Conservation (phyloP, 2,113 vertebrate species). For the Semnornis frantzii region DNA sequence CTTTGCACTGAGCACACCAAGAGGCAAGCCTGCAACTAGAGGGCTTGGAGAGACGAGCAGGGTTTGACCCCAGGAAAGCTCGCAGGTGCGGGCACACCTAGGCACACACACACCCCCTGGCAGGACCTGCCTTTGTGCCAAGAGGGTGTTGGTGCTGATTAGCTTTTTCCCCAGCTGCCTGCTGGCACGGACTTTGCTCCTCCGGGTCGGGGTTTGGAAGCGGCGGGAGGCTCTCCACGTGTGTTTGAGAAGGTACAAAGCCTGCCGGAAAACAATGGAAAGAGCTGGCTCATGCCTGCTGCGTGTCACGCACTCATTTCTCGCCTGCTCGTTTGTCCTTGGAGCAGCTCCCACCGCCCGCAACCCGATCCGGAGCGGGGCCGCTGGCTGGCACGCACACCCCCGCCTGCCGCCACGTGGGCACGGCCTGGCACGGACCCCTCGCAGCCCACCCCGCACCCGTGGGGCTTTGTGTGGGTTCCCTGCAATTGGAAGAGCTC, state of each 20-base stretch:
- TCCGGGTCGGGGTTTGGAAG: constrained; percentile 7
- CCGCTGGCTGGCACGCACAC: background rate
- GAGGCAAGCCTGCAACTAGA: background rate
- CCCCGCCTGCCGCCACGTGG: background rate
- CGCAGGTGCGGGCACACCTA: background rate
- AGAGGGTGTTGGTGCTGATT: background rate
- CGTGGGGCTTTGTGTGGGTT: background rate
- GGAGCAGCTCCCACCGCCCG: background rate
- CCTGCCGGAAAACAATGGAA: constrained; percentile 63
- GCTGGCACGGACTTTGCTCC: constrained; percentile 40
- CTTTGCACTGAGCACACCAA: background rate
- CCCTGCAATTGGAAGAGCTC: background rate
- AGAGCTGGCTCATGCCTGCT: constrained; percentile 49
- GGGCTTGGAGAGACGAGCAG: background rate
- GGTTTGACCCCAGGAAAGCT: background rate
- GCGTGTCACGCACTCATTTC: constrained; percentile 38
- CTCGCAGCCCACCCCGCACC: background rate
- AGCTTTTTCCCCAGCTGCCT: background rate
- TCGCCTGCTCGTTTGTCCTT: constrained; percentile 21
- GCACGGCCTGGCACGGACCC: too few species aligned
- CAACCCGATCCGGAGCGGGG: background rate
- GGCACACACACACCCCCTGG: accelerated
- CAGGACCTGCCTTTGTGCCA: background rate
- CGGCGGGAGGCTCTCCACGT: constrained; percentile 48
- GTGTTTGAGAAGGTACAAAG: constrained; percentile 56